These are phyloP conservation scores for Fopius arisanus DNA, from an alignment of 1,140 invertebrate genomes.

Conservation along the genomic window DNA sequence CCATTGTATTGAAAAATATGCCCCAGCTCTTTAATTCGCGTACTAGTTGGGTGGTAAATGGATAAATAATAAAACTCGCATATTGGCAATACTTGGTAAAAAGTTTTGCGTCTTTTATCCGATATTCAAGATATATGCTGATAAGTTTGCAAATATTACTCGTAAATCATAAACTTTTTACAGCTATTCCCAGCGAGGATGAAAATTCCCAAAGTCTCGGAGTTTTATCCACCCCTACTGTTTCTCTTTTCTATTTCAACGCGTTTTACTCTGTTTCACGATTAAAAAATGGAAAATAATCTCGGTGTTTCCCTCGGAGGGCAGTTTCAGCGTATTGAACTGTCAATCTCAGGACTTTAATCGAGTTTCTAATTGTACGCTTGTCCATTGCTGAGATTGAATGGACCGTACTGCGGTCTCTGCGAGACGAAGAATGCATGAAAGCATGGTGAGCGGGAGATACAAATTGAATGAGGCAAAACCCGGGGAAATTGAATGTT, in stretches of 20 bases:
- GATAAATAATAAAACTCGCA: not conserved
- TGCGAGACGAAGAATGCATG: not conserved
- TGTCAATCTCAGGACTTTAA: slow-evolving; percentile 9
- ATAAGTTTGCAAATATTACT: not conserved
- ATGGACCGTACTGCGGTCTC: not conserved
- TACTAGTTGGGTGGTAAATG: not conserved
- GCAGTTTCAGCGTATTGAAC: not conserved
- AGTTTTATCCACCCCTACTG: not conserved
- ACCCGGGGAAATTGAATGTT: not conserved
- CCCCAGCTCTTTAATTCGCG: not conserved
- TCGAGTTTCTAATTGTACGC: slow-evolving; percentile 1
- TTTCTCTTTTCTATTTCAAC: not conserved
- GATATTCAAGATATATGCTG: not conserved
- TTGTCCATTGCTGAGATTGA: slow-evolving; percentile 7
- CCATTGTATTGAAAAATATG: not conserved
- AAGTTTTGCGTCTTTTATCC: not conserved
- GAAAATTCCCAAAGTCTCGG: not conserved
- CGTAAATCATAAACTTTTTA: slow-evolving; percentile 7
- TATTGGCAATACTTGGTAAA: not conserved
- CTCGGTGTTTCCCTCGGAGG: not conserved
- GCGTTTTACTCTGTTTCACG: not conserved
- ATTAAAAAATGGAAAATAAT: not conserved
- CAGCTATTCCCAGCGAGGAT: not conserved
- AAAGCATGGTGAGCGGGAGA: not conserved
- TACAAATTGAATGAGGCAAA: slow-evolving; percentile 7